Percentiles rank a stretch among this genome's conserved stretches.
These are phyloP conservation scores for Nannospalax galili DNA, from an alignment of 2,113 vertebrate genomes.

Conservation along the genomic window DNA sequence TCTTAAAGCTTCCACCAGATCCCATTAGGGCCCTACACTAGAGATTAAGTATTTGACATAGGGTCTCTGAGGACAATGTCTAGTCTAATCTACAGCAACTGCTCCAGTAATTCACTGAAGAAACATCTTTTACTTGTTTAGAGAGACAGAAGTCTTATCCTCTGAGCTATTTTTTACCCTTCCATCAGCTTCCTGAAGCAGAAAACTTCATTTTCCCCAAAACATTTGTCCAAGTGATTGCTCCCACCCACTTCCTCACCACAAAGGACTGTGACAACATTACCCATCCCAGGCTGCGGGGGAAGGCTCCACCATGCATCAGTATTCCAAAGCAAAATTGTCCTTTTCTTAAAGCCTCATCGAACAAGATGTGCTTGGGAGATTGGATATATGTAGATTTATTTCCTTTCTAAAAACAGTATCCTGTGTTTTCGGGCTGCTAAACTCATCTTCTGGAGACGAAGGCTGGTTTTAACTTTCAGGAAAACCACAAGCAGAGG, in stretches of 20 bases:
- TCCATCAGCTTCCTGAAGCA: not conserved
- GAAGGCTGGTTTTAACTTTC: not conserved
- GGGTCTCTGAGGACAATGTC: too few relatives aligned
- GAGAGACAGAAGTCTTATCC: not conserved
- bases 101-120: not conserved
- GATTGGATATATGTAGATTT: slow-evolving; percentile 2
- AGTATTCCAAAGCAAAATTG: not conserved
- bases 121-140: not conserved
- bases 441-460: accelerated
- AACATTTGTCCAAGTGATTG: not conserved
- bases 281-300: not conserved
- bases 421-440: not conserved
- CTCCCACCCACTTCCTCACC: accelerated
- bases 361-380: not conserved
- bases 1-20: not conserved
- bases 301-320: not conserved
- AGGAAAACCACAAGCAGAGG: not conserved
- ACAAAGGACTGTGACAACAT: not conserved
- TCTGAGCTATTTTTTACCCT: not conserved
- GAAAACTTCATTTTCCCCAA: not conserved
- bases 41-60: not conserved
- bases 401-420: slow-evolving; percentile 38
- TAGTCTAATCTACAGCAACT: not conserved
- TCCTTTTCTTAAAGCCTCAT: slow-evolving; percentile 32
- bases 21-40: not conserved